Evolutionary conservation across 2,113 vertebrate genomes (phyloP), one percentile per base, ranked within the genome.

Genomic region (Chloropsis cyanopogon): DNA sequence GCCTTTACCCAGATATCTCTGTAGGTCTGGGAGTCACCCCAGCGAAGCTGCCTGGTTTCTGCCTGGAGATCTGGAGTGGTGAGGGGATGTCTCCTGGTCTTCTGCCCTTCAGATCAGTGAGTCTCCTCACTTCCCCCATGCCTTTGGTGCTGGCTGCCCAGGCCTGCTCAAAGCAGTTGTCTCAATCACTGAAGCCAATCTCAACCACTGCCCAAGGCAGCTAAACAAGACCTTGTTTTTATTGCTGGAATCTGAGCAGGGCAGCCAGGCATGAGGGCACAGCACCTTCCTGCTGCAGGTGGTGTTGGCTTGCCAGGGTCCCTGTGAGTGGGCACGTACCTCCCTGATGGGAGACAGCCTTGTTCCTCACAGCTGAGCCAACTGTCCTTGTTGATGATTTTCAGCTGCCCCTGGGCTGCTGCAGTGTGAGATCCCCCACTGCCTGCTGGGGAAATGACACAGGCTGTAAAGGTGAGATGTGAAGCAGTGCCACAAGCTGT

Each of bases 291-390:
- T 19, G 7, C 56, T 4, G 2, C 42, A 64, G 78, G 8, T 2
- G 1, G n/a, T 5, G 2, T 33, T 3, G 3, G 26, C 19, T 4
- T 9, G 21, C 33, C 7, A 2, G 6, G 23, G 19, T 56, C 17
- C 35, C 12, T 33, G 15, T 19, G 50, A 23, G 21, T 9, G 28
- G 54, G 25, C 1, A 7, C 0, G 0, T 9, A 53, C 4, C 3
- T 60, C 52, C 0, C 1, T 64, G 44, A 6, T 31, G 22, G 49
- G 35, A 66, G 57, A 8, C 6, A 23, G 61, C 33, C 5, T 39
- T 33, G 10, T n/a, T 41, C 41, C 12, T 18, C 5, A 1, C 23
- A 33, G 21, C 7, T 73, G 75, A 63, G 52, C 68, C 39, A 42
- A 6, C 64, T 64, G 53, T 60, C 35, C 53, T 61, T 46, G 63